phyloP scores from a whole-genome alignment of 2,888 invertebrate genomes.

The Morpho helenor region DNA sequence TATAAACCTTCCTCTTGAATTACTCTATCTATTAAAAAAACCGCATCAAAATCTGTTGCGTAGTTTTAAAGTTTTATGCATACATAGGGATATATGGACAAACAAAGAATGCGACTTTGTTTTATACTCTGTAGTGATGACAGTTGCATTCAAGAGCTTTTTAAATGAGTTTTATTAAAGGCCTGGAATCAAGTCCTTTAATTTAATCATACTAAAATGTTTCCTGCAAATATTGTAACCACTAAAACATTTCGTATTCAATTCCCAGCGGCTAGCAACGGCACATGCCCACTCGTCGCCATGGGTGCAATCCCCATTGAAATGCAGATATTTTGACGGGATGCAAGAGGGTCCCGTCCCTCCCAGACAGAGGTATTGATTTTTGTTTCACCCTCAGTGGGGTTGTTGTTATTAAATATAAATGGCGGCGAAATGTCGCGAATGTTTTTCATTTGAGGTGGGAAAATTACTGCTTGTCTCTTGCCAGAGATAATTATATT shows the following conservation, averaged over 20 bases:
- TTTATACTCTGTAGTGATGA: too few species aligned
- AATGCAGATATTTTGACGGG: constrained; percentile 54
- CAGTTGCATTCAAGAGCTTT: too few species aligned
- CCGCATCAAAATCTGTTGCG: too few species aligned
- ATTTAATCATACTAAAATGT: too few species aligned
- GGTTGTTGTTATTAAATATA: constrained; percentile 68
- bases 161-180: too few species aligned
- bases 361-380: constrained; percentile 68
- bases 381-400: constrained; percentile 57
- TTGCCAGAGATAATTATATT: background rate
- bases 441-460: constrained; percentile 23
- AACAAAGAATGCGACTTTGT: too few species aligned
- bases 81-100: too few species aligned
- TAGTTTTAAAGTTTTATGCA: too few species aligned
- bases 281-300: background rate
- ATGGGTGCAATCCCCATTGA: constrained; percentile 31
- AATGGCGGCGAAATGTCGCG: constrained; percentile 51
- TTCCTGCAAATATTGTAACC: too few species aligned
- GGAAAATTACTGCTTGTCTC: background rate
- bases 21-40: too few species aligned
- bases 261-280: background rate
- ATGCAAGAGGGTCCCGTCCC: constrained; percentile 45
- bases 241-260: background rate
- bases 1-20: too few species aligned
- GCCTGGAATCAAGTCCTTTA: too few species aligned